A percentile compares a stretch with the other conserved stretches of the same genome.
Evolutionary conservation across 1,140 invertebrate genomes (phyloP).

Genomic region (Cryptotermes secundus): DNA sequence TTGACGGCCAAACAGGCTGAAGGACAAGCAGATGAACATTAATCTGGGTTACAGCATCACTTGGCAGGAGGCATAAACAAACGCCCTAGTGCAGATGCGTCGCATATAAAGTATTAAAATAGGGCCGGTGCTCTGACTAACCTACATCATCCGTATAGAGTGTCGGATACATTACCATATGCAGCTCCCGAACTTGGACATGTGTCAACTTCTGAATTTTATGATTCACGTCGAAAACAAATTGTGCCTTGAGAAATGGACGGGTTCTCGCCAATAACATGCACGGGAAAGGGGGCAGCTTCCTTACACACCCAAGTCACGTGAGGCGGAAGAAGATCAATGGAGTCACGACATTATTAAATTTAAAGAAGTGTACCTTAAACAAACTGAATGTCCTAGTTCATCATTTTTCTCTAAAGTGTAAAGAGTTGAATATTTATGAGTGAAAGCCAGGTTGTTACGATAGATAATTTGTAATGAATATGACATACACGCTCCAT

Average conservation of each 20-base stretch:
- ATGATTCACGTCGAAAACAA: background rate
- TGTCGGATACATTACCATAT: background rate
- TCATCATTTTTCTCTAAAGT: background rate
- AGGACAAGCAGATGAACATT: background rate
- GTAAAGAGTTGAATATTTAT: background rate
- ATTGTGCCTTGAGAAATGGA: background rate
- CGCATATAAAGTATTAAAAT: background rate
- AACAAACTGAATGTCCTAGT: background rate
- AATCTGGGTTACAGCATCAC: background rate
- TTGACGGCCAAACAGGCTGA: background rate
- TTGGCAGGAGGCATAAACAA: conserved; percentile 5
- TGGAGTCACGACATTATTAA: background rate
- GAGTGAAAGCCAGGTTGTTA: no score
- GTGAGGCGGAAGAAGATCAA: background rate
- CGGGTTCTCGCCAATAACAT: background rate
- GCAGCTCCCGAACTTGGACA: background rate
- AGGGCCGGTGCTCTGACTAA: background rate
- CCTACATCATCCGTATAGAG: background rate
- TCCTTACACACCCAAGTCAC: background rate
- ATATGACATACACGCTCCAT: no score
- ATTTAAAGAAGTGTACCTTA: background rate
- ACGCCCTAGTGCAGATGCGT: background rate
- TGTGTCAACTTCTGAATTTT: conserved; percentile 7
- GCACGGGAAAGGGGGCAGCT: background rate
- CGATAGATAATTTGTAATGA: no score